Evolutionary conservation across 2,888 invertebrate genomes (phyloP).

Genomic region (Euphydryas editha): DNA sequence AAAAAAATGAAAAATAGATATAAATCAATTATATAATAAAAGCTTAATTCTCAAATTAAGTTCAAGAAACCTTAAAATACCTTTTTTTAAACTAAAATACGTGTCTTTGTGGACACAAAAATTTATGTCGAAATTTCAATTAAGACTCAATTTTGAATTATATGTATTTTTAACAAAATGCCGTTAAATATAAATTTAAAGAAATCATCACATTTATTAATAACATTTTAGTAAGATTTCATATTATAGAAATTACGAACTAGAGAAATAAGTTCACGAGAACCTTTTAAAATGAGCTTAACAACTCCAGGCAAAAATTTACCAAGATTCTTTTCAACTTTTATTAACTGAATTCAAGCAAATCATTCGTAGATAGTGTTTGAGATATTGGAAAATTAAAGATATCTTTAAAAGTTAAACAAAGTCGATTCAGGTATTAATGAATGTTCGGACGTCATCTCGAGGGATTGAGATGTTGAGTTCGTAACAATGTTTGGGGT

Average conservation of each 20-base stretch:
- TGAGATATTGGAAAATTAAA: slow-evolving; percentile 9
- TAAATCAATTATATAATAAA: too few species aligned
- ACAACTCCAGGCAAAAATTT: neutral
- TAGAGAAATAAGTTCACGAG: neutral
- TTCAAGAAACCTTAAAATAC: too few species aligned
- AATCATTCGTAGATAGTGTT: slow-evolving; percentile 2
- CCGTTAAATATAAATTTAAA: too few species aligned
- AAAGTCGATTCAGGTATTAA: slow-evolving; percentile 1
- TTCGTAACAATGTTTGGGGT: slow-evolving; percentile 9
- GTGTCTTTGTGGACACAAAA: too few species aligned
- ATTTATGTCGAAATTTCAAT: too few species aligned
- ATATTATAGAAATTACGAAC: neutral
- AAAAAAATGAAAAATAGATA: too few species aligned
- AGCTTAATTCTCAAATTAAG: too few species aligned
- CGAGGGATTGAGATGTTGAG: neutral
- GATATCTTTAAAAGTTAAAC: neutral
- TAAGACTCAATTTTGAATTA: too few species aligned
- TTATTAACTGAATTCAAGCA: slow-evolving; percentile 5
- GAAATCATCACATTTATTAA: too few species aligned
- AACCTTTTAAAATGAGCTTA: slow-evolving; percentile 7
- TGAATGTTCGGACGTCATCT: neutral
- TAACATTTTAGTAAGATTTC: neutral
- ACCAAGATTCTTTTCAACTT: slow-evolving; percentile 11
- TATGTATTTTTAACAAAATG: too few species aligned
- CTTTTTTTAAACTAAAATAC: too few species aligned